Base-by-base conservation (phyloP, 2,888 invertebrate genomes). In the Heliconius hortense region DNA sequence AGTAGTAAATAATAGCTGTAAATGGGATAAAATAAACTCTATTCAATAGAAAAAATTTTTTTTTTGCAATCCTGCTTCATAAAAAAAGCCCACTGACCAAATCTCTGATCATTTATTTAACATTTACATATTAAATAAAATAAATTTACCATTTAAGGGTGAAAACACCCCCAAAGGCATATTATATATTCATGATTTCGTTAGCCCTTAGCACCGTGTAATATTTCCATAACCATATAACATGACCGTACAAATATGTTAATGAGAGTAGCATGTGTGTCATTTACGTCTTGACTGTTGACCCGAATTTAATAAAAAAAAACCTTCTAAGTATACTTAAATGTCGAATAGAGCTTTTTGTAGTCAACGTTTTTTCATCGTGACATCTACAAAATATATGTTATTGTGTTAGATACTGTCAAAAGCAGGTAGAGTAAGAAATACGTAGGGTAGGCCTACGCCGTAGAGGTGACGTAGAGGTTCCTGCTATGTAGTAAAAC, bases 301-400 rank as follows among this genome's bases (percentile, higher is more conserved):
- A 78, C 73, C 75, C 76, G 60, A 62, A 71, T 70, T 73, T 56
- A 43, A 39, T 60, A 26, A 70, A 31, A 39, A 67, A 67, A 53
- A 67, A 67, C 39, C 11, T 66, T 76, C 73, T 73, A 76, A 74
- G 63, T 26, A 75, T 39, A 39, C 26, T 26, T 26, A 4, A 60
- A 56, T 21, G n/a, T 43, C 10, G 21, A n/a, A 26, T 10, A 71
- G 24, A 39, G 26, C 26, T 39, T 68, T 68, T 72, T 68, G 71
- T 76, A 77, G 70, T 43, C 66, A 73, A 78, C 76, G 78, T 73
- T 75, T 80, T 79, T 79, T 80, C 79, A 76, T 80, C 73, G 48
- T 76, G 73, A 74, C 74, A 72, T 76, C 43, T 53, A 31, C 7
- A 8, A 8, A n/a, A 56, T 69, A 24, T 8, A 69, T 56, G n/a